Conservation (phyloP, 1,140 invertebrate species). For the Trissolcus basalis region DNA sequence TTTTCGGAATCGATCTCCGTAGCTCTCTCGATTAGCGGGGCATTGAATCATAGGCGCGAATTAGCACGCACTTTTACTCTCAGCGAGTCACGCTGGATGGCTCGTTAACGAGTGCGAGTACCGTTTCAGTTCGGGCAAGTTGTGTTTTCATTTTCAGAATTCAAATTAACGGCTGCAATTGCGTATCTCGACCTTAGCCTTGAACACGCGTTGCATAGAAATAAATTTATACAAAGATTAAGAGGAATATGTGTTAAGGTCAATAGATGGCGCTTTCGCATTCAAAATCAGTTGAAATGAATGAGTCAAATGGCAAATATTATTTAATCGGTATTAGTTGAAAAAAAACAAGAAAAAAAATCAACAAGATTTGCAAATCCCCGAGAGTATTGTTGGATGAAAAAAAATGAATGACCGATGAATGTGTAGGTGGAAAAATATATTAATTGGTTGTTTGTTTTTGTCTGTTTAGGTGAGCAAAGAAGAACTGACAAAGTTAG, state of each 20-base stretch:
- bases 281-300: conserved; percentile 15
- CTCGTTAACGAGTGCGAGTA: conserved; percentile 22
- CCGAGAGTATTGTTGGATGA: too few relatives aligned
- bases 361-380: neutral
- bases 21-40: conserved; percentile 15
- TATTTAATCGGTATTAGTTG: neutral
- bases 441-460: neutral
- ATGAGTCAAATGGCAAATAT: neutral
- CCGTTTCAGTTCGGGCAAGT: conserved; percentile 11
- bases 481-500: conserved; percentile 90
- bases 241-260: conserved; percentile 52
- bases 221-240: conserved; percentile 49
- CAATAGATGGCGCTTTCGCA: conserved; percentile 21
- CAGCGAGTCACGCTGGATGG: conserved; percentile 29
- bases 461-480: conserved; percentile 83
- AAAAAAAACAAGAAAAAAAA: neutral
- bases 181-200: conserved; percentile 41
- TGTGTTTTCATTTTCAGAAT: conserved; percentile 1
- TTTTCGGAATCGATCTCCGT: conserved; percentile 19
- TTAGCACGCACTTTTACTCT: conserved; percentile 41
- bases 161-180: conserved; percentile 28
- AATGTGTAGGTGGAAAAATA: too few relatives aligned
- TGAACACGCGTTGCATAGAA: conserved; percentile 45
- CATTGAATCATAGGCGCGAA: conserved; percentile 47
- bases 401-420: neutral